Conservation (phyloP, 2,888 invertebrate genomes). For the Mesorhabditis sp. region DNA sequence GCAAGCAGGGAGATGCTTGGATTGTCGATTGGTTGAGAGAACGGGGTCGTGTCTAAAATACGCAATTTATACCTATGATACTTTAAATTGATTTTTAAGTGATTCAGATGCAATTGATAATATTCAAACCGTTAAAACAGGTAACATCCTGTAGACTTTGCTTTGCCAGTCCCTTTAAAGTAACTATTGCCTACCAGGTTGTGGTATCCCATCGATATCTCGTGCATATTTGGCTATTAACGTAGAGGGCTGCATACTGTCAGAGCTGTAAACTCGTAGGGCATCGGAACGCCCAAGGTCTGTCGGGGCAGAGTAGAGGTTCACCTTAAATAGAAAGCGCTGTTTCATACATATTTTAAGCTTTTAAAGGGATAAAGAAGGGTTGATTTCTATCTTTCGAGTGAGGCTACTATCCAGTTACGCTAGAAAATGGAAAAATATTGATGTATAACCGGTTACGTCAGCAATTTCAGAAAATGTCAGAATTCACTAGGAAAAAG, state of each 20-base stretch:
- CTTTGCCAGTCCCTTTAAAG: background rate
- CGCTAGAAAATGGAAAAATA: too few species aligned
- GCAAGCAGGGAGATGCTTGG: slow-evolving; percentile 65
- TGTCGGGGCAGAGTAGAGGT: slow-evolving; percentile 44
- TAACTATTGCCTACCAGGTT: background rate
- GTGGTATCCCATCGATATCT: background rate
- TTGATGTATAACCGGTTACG: too few species aligned
- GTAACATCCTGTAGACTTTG: slow-evolving; percentile 10
- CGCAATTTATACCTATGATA: background rate
- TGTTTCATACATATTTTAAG: background rate
- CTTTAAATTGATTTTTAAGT: too few species aligned
- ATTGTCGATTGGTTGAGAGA: slow-evolving; percentile 11
- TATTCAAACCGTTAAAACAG: background rate
- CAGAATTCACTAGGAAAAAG: too few species aligned
- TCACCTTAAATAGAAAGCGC: slow-evolving; percentile 25
- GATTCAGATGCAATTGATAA: background rate
- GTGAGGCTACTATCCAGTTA: too few species aligned
- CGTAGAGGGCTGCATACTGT: slow-evolving; percentile 31
- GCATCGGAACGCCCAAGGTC: slow-evolving; percentile 51
- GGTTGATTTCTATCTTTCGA: too few species aligned
- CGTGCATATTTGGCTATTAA: slow-evolving; percentile 34
- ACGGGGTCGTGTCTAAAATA: slow-evolving; percentile 7
- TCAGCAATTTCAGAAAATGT: too few species aligned
- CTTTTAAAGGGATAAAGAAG: too few species aligned
- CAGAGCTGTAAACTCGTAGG: slow-evolving; percentile 42